phyloP scores from a whole-genome alignment of 2,113 vertebrate genomes.

The Lophotis ruficrista region DNA sequence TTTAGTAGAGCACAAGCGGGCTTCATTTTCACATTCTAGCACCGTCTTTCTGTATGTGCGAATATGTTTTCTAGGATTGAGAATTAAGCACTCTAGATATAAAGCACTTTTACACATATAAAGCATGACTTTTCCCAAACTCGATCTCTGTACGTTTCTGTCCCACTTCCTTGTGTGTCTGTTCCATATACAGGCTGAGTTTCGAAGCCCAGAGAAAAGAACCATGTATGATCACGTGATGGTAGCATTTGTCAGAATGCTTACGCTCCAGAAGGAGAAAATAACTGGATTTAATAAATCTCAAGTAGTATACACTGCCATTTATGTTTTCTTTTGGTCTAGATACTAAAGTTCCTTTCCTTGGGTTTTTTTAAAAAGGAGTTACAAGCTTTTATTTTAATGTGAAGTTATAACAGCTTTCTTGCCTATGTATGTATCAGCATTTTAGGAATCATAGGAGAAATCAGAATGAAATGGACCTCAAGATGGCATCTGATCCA shows the following conservation, averaged over 20 bases:
- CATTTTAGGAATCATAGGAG: neutral
- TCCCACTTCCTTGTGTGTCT: neutral
- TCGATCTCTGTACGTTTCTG: neutral
- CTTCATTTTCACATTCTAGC: neutral
- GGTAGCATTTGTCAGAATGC: neutral
- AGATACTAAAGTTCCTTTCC: neutral
- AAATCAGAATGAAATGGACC: neutral
- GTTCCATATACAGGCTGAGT: neutral
- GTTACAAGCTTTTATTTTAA: neutral
- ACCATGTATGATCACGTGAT: fast-evolving
- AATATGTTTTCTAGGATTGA: neutral
- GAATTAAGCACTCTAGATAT: neutral
- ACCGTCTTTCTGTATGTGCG: neutral
- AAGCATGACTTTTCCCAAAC: neutral
- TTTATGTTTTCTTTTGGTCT: neutral
- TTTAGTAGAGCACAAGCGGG: neutral
- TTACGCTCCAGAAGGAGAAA: neutral
- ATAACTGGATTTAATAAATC: neutral
- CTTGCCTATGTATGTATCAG: neutral
- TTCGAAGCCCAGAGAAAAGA: neutral
- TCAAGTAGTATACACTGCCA: neutral
- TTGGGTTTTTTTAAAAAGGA: fast-evolving
- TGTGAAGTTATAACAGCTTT: neutral
- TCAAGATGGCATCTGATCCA: neutral
- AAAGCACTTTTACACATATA: too few species aligned